Percentiles rank a stretch among this genome's conserved stretches.
Conservation (phyloP, 2,113 vertebrate species). For the Prionailurus viverrinus region DNA sequence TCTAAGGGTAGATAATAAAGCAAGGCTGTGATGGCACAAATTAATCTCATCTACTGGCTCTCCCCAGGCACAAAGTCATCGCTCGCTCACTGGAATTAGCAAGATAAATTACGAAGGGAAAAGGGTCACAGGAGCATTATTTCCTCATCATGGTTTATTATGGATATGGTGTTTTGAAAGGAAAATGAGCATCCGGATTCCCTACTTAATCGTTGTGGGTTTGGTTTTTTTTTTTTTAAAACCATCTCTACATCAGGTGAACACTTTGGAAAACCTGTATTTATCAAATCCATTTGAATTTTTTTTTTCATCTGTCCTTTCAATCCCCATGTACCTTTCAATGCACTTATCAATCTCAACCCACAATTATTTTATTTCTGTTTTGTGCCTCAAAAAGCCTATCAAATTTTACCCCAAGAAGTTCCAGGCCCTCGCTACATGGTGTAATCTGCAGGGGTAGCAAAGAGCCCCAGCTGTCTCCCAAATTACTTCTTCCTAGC, state of each 20-base stretch:
- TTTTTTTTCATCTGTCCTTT: background rate
- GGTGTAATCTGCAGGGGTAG: background rate
- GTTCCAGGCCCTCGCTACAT: too few species aligned
- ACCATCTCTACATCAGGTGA: background rate
- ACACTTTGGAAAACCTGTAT: background rate
- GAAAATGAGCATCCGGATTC: background rate
- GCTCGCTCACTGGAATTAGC: background rate
- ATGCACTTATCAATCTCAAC: background rate
- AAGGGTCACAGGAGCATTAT: background rate
- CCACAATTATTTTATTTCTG: background rate
- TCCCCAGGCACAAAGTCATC: background rate
- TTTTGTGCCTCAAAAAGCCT: background rate
- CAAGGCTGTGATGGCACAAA: rapidly evolving
- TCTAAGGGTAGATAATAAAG: background rate
- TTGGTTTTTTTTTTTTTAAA: background rate
- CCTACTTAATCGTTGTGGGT: background rate
- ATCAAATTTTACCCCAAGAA: background rate
- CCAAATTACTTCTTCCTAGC: background rate
- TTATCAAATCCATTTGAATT: background rate
- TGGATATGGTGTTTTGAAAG: background rate
- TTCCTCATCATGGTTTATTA: background rate
- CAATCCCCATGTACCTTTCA: background rate
- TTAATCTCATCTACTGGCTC: background rate
- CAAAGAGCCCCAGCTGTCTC: background rate
- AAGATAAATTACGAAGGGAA: background rate